phyloP scores from a whole-genome alignment of 2,113 vertebrate species.

The Archocentrus centrarchus region DNA sequence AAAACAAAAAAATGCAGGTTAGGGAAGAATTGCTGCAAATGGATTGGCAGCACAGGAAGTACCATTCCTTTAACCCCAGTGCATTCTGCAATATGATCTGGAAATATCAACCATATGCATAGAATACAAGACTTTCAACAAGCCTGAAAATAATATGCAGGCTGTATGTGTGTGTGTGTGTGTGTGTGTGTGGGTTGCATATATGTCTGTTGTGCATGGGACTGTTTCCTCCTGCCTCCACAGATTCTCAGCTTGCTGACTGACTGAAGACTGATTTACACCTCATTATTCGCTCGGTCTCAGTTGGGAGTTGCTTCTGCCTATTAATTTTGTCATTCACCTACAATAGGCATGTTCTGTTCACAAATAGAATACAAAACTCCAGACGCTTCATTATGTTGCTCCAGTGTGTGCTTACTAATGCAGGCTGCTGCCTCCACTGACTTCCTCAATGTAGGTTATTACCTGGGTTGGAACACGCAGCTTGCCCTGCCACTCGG shows the following conservation, averaged over 20 bases:
- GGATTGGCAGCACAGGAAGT: neutral
- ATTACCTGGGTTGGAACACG: constrained; percentile 56
- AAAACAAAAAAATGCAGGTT: neutral
- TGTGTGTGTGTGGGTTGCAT: neutral
- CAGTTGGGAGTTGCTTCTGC: constrained; percentile 68
- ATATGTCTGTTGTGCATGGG: constrained; percentile 3
- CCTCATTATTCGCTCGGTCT: constrained; percentile 63
- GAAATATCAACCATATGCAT: neutral
- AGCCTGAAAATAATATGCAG: neutral
- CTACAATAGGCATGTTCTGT: constrained; percentile 68
- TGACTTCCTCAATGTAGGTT: constrained; percentile 69
- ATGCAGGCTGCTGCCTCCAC: constrained; percentile 53
- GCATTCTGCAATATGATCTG: neutral
- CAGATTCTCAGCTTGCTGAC: constrained; percentile 39
- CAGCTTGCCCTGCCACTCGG: constrained; percentile 23
- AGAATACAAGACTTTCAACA: neutral
- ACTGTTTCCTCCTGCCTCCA: constrained; percentile 15
- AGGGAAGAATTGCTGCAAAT: neutral
- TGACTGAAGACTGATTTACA: constrained; percentile 67
- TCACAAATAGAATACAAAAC: constrained; percentile 80
- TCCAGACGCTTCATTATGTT: constrained; percentile 74
- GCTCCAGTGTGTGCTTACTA: constrained; percentile 67
- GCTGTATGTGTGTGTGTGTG: constrained; percentile 8
- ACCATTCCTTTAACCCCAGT: neutral
- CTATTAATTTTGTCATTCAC: constrained; percentile 78